Conservation (phyloP, 2,113 vertebrate genomes). For the Oreochromis tanganicae region DNA sequence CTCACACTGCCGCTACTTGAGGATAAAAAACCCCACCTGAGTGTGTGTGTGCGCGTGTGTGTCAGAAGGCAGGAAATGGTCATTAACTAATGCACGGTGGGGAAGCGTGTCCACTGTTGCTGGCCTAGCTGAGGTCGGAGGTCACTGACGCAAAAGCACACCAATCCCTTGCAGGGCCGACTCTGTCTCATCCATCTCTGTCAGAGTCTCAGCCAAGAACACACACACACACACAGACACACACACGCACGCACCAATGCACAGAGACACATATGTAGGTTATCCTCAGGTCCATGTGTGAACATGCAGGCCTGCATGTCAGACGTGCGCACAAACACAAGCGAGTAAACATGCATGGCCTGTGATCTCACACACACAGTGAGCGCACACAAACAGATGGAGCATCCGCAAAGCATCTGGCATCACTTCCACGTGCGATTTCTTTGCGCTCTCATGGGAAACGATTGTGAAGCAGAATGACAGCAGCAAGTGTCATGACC, state of each 20-base stretch:
- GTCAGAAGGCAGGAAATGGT: constrained; percentile 7
- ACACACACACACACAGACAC: not conserved
- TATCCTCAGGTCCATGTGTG: not conserved
- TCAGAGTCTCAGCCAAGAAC: constrained; percentile 27
- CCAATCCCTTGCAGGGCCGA: not conserved
- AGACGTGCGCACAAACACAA: not conserved
- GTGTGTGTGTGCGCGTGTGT: not conserved
- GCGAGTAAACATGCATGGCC: not conserved
- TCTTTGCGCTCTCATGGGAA: not conserved
- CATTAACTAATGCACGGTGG: constrained; percentile 55
- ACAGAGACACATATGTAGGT: not conserved
- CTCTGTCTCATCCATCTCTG: constrained; percentile 51
- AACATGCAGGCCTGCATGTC: not conserved
- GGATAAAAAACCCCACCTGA: constrained; percentile 1
- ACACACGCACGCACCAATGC: not conserved
- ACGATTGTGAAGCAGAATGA: not conserved
- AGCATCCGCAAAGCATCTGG: not conserved
- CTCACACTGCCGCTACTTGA: not conserved
- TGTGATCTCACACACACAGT: not conserved
- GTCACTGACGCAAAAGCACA: constrained; percentile 40
- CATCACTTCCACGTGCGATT: constrained; percentile 12
- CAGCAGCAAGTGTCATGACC: not conserved
- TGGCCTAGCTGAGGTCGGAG: constrained; percentile 20
- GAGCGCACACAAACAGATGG: not conserved
- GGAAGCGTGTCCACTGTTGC: constrained; percentile 24